Percentiles rank a stretch among this genome's conserved stretches.
phyloP scores from a whole-genome alignment of 2,113 vertebrate genomes.

The Elanoides forficatus region DNA sequence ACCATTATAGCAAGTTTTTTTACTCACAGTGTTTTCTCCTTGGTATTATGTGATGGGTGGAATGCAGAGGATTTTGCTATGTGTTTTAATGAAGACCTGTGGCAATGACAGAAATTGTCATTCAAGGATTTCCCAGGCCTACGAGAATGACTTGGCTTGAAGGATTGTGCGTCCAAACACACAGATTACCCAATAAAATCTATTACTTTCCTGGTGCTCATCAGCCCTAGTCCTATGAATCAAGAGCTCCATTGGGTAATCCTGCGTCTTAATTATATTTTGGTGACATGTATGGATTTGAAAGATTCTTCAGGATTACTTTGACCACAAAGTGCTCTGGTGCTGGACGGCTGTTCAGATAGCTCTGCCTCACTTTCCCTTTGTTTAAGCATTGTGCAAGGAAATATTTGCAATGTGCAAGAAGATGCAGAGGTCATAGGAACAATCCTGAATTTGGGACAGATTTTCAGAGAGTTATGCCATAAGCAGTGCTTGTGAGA shows the following conservation, averaged over 20 bases:
- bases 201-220: background rate
- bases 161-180: background rate
- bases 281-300: background rate
- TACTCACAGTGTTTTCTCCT: background rate
- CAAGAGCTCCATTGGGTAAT: background rate
- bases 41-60: background rate
- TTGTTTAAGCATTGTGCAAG: background rate
- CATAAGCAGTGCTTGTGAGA: background rate
- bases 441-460: background rate
- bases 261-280: background rate
- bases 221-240: background rate
- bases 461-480: background rate
- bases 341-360: background rate
- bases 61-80: background rate
- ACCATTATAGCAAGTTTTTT: background rate
- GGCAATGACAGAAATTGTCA: background rate
- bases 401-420: background rate
- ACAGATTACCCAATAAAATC: background rate
- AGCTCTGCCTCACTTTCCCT: background rate
- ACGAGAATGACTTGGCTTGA: background rate
- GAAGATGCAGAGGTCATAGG: background rate
- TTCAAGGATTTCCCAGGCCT: background rate
- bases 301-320: background rate
- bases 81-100: background rate
- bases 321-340: background rate